Base-by-base conservation (phyloP, 2,888 invertebrate genomes). In the Teleiodes luculella region DNA sequence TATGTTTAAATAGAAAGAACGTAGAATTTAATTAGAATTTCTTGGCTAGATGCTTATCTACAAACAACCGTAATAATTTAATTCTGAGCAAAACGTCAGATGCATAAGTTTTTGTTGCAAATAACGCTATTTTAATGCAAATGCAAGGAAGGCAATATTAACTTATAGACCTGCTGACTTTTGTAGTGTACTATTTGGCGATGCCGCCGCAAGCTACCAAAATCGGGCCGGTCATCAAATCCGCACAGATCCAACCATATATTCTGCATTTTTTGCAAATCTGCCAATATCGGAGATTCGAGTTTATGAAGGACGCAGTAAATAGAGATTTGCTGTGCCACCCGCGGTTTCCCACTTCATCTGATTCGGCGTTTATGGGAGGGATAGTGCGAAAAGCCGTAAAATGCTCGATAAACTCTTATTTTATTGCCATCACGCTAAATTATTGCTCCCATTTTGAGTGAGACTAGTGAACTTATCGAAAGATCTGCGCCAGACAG, bases 301-400 rank as follows among this genome's bases (percentile, higher is more conserved):
- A 67, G 68, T 73, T 74, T 74, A 74, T 70, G 67, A 66, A 69
- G 64, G 67, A 62, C 62, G 65, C 66, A 74, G 73, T 76, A 76
- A 78, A 78, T 75, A 75, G 69, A 77, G 73, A 73, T 76, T 78
- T 71, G 70, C 69, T 65, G 72, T 72, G 71, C 76, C 76, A 70
- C 72, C 70, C 76, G 77, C 78, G 76, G 77, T 72, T 74, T 73
- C 71, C 72, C 77, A 76, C 80, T 81, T 76, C 78, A 78, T 83
- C 78, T 78, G 80, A 83, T 82, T 86, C 78, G 72, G 69, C 80
- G 71, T 84, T 86, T 86, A 84, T 80, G 73, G 80, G 74, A 56
- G 68, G 80, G 74, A 83, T 83, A 80, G 82, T 80, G 76, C 69
- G 74, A 78, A 79, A 78, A 72, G 74, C 76, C 79, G 73, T 86